Evolutionary conservation across 2,888 invertebrate species (phyloP).

Genomic region (Dryomyza anilis): DNA sequence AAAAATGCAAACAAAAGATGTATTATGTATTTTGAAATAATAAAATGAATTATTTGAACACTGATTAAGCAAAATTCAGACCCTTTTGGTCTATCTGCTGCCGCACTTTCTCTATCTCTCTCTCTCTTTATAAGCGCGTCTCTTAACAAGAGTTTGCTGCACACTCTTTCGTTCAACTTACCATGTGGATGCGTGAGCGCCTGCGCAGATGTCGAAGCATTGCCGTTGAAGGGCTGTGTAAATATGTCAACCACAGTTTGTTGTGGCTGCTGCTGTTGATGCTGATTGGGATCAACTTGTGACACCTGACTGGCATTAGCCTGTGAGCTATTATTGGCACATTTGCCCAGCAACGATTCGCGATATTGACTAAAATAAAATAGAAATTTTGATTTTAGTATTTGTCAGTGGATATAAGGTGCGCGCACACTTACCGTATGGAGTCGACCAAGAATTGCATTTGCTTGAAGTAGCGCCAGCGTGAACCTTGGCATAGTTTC

Average conservation of each 20-base stretch:
- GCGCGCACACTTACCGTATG: slow-evolving; percentile 38
- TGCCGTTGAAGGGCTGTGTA: slow-evolving; percentile 54
- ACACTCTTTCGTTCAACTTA: too few relatives aligned
- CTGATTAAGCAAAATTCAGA: too few relatives aligned
- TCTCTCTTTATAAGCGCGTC: too few relatives aligned
- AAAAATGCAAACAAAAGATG: neutral
- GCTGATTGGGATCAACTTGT: slow-evolving; percentile 45
- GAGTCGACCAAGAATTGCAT: slow-evolving; percentile 57
- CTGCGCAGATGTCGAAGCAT: slow-evolving; percentile 52
- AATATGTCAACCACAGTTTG: slow-evolving; percentile 54
- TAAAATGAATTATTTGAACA: too few relatives aligned
- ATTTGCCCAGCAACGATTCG: slow-evolving; percentile 54
- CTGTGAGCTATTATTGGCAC: slow-evolving; percentile 43
- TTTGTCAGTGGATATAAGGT: neutral
- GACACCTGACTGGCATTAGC: slow-evolving; percentile 50
- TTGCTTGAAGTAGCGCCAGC: slow-evolving; percentile 57
- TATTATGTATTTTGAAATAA: neutral
- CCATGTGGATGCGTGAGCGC: slow-evolving; percentile 56
- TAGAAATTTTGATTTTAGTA: neutral
- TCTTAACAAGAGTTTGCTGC: too few relatives aligned
- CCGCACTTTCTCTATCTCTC: too few relatives aligned
- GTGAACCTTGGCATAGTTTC: slow-evolving; percentile 56
- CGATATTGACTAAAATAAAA: slow-evolving; percentile 46
- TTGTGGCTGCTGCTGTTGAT: slow-evolving; percentile 52
- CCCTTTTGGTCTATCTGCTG: too few relatives aligned